A percentile compares a stretch with the other conserved stretches of the same genome.
Conservation (phyloP, 1,140 invertebrate species). For the Wasmannia auropunctata region DNA sequence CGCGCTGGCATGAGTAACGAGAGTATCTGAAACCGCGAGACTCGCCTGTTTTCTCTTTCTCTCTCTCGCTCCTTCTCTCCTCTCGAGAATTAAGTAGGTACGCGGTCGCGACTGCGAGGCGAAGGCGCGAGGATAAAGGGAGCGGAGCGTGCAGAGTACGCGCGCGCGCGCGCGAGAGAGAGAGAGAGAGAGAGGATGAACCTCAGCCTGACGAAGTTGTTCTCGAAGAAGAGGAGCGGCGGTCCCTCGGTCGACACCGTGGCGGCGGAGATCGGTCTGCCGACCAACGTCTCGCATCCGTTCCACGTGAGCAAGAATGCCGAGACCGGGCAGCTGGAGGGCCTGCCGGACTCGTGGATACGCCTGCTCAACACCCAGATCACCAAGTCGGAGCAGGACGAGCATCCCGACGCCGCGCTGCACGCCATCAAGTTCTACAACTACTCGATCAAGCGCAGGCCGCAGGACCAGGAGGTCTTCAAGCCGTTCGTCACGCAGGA, state of each 20-base stretch:
- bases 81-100: too few species aligned
- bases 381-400: conserved; percentile 93
- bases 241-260: conserved; percentile 72
- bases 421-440: conserved; percentile 97
- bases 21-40: background rate
- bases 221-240: conserved; percentile 80
- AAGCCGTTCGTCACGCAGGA: conserved; percentile 93
- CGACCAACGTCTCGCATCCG: conserved; percentile 92
- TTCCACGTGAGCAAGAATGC: conserved; percentile 93
- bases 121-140: too few species aligned
- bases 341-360: conserved; percentile 92
- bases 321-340: conserved; percentile 91
- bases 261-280: conserved; percentile 89
- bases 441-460: conserved; percentile 92
- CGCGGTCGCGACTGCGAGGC: background rate
- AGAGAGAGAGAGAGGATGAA: too few species aligned
- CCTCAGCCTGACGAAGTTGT: conserved; percentile 81
- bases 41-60: background rate
- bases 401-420: conserved; percentile 95
- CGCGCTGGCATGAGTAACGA: background rate
- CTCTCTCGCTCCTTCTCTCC: background rate
- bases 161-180: too few species aligned
- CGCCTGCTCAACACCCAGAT: conserved; percentile 94
- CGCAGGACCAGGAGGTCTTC: conserved; percentile 86
- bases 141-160: conserved; percentile 32